Evolutionary conservation across 2,113 vertebrate genomes (phyloP).

Genomic region (Gymnobelideus leadbeateri): DNA sequence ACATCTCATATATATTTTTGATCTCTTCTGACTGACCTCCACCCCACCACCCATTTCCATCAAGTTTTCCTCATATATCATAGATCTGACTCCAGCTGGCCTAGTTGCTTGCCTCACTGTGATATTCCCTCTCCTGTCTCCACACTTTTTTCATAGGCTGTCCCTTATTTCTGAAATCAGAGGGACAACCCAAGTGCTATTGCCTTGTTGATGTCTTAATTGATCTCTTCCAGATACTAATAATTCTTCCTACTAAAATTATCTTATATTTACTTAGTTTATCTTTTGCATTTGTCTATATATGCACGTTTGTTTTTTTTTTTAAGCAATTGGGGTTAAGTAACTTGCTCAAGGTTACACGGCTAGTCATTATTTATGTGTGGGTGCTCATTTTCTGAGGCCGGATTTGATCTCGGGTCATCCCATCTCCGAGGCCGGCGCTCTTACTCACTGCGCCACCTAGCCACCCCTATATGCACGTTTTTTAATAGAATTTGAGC

Average conservation of each 20-base stretch:
- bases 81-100: background rate
- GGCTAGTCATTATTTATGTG: no score
- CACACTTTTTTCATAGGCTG: background rate
- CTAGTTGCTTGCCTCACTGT: background rate
- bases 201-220: background rate
- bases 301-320: background rate
- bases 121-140: background rate
- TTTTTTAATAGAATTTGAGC: background rate
- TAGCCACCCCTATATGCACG: no score
- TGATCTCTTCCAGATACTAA: background rate
- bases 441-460: no score
- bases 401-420: no score
- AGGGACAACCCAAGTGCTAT: background rate
- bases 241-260: background rate
- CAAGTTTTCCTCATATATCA: background rate
- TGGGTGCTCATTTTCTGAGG: no score
- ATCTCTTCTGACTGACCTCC: background rate
- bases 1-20: background rate
- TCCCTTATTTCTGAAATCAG: background rate
- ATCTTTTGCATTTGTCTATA: background rate
- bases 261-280: background rate
- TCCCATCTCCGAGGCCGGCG: no score
- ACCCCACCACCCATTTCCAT: background rate
- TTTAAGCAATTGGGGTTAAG: no score
- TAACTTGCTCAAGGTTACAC: no score